A percentile compares a stretch with the other conserved stretches of the same genome.
Evolutionary conservation across 2,797 vertebrate species (phyloP).

Genomic region (Hippopotamyrus pictus): DNA sequence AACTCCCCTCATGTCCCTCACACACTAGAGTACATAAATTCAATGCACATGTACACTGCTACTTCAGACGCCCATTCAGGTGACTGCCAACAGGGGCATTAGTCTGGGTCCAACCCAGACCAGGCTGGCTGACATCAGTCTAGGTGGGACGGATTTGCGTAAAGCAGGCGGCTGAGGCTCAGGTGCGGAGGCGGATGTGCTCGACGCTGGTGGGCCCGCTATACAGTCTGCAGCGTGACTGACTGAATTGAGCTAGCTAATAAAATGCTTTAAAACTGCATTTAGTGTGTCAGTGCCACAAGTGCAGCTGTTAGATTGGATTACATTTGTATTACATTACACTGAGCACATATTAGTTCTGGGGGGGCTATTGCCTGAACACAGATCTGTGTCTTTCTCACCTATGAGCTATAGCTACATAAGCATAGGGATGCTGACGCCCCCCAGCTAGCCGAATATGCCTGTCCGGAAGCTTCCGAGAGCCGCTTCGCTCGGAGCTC

Average conservation of each 20-base stretch:
- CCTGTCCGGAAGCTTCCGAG: neutral
- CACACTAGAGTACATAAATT: conserved; percentile 39
- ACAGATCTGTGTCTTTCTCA: neutral
- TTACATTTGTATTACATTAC: neutral
- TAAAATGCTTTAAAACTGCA: neutral
- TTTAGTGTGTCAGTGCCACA: neutral
- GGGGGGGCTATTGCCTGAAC: neutral
- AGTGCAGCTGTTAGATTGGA: neutral
- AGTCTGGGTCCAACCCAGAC: neutral
- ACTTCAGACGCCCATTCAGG: conserved; percentile 8
- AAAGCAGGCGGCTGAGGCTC: neutral
- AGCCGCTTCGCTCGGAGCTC: neutral
- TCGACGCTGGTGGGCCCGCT: neutral
- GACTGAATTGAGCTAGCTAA: neutral
- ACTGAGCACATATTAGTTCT: neutral
- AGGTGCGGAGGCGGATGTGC: neutral
- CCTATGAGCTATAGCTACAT: neutral
- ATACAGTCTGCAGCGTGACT: neutral
- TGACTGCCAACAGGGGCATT: neutral
- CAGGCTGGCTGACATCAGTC: neutral
- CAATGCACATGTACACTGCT: conserved; percentile 21
- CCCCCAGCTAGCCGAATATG: neutral
- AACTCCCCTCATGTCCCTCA: conserved; percentile 32
- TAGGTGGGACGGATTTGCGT: neutral
- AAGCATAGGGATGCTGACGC: neutral